phyloP scores from a whole-genome alignment of 2,888 invertebrate genomes.

The Notocelia uddmanniana region DNA sequence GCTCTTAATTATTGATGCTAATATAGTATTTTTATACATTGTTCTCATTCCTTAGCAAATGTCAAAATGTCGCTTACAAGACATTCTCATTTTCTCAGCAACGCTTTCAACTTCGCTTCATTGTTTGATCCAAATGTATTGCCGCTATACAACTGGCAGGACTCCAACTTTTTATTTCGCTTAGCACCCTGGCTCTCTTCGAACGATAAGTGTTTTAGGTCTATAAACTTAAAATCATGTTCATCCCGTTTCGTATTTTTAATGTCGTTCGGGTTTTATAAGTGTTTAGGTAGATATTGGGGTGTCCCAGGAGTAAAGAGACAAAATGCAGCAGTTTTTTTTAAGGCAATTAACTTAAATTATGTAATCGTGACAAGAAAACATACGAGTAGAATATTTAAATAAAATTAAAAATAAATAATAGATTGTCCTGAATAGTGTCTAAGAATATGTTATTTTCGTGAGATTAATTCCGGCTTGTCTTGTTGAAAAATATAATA shows the following conservation, averaged over 20 bases:
- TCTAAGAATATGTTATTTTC: too few relatives aligned
- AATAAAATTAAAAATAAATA: too few relatives aligned
- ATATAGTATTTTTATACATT: neutral
- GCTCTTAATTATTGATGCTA: neutral
- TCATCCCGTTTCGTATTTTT: neutral
- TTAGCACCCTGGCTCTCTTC: neutral
- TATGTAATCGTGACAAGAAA: too few relatives aligned
- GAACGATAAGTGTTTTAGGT: conserved; percentile 12
- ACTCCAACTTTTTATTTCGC: conserved; percentile 13
- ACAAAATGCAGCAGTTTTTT: too few relatives aligned
- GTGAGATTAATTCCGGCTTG: too few relatives aligned
- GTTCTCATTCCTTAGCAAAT: neutral
- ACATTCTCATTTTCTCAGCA: neutral
- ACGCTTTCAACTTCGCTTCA: conserved; percentile 6
- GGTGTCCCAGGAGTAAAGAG: too few relatives aligned
- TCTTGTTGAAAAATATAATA: too few relatives aligned
- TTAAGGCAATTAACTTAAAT: too few relatives aligned
- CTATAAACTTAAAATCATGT: neutral
- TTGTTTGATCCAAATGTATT: conserved; percentile 7
- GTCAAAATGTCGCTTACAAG: neutral
- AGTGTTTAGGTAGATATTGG: neutral
- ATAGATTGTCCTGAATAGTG: too few relatives aligned
- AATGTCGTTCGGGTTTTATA: neutral
- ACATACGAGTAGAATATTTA: too few relatives aligned
- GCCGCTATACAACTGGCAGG: conserved; percentile 6